These are phyloP conservation scores for Ciona savignyi DNA, from an alignment of 23 tunicate species.

Conservation along the genomic window DNA sequence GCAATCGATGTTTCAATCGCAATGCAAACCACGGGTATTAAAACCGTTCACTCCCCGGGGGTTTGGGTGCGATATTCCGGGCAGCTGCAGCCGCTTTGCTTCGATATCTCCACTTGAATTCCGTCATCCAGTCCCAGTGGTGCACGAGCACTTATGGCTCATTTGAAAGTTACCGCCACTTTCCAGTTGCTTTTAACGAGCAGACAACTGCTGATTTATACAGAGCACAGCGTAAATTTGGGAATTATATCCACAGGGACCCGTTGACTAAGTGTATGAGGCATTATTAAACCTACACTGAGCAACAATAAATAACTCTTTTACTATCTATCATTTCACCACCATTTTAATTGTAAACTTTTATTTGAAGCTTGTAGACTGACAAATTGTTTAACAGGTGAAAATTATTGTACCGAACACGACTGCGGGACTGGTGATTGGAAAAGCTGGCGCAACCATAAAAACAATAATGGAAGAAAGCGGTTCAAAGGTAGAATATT, in stretches of 20 bases:
- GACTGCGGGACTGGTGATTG: constrained; percentile 94
- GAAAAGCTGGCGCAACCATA: constrained; percentile 90
- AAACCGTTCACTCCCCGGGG: background rate
- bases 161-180: background rate
- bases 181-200: background rate
- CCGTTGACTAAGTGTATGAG: too few relatives aligned
- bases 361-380: background rate
- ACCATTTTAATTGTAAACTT: too few relatives aligned
- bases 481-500: constrained; percentile 88
- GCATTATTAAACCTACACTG: too few relatives aligned
- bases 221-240: too few relatives aligned
- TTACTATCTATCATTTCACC: too few relatives aligned
- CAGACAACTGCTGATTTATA: background rate
- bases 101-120: background rate
- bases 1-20: too few relatives aligned
- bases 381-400: constrained; percentile 32
- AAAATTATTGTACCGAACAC: constrained; percentile 96
- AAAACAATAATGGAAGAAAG: constrained; percentile 86
- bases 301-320: too few relatives aligned
- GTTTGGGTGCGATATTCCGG: background rate
- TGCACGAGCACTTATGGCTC: background rate
- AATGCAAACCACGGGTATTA: too few relatives aligned
- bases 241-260: too few relatives aligned
- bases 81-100: background rate
- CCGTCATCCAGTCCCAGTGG: background rate